phyloP scores from a whole-genome alignment of 2,113 vertebrate species.

The Leuciscus idus region DNA sequence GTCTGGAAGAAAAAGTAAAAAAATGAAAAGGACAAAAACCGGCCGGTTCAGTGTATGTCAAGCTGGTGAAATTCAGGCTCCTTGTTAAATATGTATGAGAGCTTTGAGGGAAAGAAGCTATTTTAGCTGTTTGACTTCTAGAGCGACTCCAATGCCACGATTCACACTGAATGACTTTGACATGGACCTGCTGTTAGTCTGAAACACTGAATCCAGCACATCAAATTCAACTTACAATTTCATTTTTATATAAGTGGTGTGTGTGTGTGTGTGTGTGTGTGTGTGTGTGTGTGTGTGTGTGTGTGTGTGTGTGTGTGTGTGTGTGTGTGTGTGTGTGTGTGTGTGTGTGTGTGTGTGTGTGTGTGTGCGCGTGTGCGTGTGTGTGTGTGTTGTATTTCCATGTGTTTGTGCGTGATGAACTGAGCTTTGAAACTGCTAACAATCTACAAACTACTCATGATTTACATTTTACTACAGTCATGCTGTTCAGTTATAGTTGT shows the following conservation, averaged over 20 bases:
- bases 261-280: no score
- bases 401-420: not conserved
- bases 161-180: constrained; percentile 4
- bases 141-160: not conserved
- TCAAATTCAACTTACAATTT: not conserved
- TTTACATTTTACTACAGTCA: not conserved
- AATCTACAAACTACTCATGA: not conserved
- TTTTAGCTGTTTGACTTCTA: constrained; percentile 18
- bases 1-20: not conserved
- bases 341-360: no score
- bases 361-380: no score
- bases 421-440: not conserved
- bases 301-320: no score
- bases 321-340: no score
- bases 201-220: not conserved
- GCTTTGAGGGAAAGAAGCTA: not conserved
- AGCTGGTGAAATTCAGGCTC: not conserved
- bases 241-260: not conserved
- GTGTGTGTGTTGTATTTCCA: no score
- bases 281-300: no score
- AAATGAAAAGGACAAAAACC: not conserved
- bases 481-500: not conserved
- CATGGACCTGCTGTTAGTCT: not conserved
- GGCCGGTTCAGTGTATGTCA: not conserved
- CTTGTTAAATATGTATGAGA: constrained; percentile 37